phyloP scores from a whole-genome alignment of 2,888 invertebrate genomes.

The Lasioglossum figueresi region DNA sequence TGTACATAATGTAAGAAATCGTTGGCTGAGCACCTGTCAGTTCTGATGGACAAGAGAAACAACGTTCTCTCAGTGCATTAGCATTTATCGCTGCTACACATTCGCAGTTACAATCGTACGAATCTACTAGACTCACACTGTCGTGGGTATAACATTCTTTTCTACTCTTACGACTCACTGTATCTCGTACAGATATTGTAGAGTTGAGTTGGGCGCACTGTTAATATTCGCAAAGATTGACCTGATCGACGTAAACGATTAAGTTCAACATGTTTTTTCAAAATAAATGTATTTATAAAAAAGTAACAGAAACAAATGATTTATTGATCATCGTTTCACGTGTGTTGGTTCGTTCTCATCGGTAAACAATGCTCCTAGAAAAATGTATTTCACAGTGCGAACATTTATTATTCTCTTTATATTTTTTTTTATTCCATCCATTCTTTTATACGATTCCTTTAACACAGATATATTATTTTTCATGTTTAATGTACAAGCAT shows the following conservation, averaged over 20 bases:
- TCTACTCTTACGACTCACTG: constrained; percentile 30
- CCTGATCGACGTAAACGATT: constrained; percentile 30
- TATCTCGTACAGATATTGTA: constrained; percentile 23
- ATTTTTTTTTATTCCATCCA: too few relatives aligned
- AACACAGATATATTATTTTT: background rate
- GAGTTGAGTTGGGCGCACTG: constrained; percentile 42
- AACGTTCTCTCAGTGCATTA: constrained; percentile 26
- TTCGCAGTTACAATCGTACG: constrained; percentile 26
- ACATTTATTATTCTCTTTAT: background rate
- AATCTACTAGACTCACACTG: constrained; percentile 20
- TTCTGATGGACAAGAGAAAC: constrained; percentile 14
- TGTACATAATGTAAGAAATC: constrained; percentile 73
- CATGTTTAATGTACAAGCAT: background rate
- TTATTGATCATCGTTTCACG: constrained; percentile 22
- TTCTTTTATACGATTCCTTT: too few relatives aligned
- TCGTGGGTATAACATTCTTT: constrained; percentile 31
- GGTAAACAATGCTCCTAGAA: background rate
- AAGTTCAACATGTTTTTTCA: constrained; percentile 63
- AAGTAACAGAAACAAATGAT: constrained; percentile 38
- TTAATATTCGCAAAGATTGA: constrained; percentile 52
- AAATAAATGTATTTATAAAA: constrained; percentile 74
- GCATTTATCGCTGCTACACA: constrained; percentile 36
- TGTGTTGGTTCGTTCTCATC: background rate
- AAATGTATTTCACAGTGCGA: background rate
- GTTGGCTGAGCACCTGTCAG: constrained; percentile 41